phyloP scores from a whole-genome alignment of 2,113 vertebrate species.

The Xyrauchen texanus region DNA sequence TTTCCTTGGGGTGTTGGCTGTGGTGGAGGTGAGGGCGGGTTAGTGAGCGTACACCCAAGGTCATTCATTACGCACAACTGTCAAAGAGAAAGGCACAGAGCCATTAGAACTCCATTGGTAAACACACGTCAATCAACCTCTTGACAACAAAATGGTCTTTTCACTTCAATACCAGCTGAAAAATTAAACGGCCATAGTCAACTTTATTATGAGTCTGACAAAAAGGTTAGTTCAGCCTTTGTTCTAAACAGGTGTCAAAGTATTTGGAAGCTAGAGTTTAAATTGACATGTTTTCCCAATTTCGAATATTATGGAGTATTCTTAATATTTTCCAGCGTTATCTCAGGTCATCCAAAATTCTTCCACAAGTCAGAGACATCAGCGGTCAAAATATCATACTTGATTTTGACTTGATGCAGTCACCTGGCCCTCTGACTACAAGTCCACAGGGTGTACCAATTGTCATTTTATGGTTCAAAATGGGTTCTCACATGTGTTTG shows the following conservation, averaged over 20 bases:
- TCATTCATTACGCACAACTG: slow-evolving; percentile 83
- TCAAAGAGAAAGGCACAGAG: slow-evolving; percentile 79
- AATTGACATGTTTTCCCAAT: not conserved
- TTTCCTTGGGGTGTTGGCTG: slow-evolving; percentile 82
- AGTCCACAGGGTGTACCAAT: no score
- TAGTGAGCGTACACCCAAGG: slow-evolving; percentile 70
- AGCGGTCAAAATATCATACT: not conserved
- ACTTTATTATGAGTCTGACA: slow-evolving; percentile 17
- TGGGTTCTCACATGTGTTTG: no score
- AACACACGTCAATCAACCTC: slow-evolving; percentile 79
- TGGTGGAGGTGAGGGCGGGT: slow-evolving; percentile 19
- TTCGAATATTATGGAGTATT: not conserved
- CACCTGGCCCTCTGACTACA: not conserved
- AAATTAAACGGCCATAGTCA: slow-evolving; percentile 17
- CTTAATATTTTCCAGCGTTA: not conserved
- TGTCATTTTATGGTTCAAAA: no score
- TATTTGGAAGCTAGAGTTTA: not conserved
- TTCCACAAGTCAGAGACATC: not conserved
- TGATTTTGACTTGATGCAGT: not conserved
- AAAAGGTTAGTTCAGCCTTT: slow-evolving; percentile 9
- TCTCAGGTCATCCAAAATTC: not conserved
- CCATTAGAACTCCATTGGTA: slow-evolving; percentile 19
- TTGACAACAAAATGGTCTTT: slow-evolving; percentile 69
- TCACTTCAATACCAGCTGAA: slow-evolving; percentile 31
- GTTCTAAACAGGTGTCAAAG: not conserved